Evolutionary conservation across 2,797 vertebrate genomes (phyloP), one percentile per base, ranked within the genome.

Genomic region (Sciurus vulgaris): DNA sequence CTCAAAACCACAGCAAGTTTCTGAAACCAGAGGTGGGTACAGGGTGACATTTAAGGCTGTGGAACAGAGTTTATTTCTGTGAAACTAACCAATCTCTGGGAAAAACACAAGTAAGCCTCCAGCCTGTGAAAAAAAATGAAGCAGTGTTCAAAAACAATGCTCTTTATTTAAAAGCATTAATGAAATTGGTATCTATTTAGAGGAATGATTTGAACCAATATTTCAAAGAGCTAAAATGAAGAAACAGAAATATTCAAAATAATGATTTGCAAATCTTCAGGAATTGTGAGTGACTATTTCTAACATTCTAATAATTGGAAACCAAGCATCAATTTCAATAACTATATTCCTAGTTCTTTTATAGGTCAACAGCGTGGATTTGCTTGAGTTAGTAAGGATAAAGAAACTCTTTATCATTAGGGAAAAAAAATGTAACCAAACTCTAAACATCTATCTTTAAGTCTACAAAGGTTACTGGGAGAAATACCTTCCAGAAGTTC

Each of bases 401-500:
- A 77, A 24, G 90, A 84, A 89, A 6, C 18, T 63, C 22, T 63
- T 51, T 63, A 91, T 54, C n/a, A 79, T 26, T 18, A 83, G 35
- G 61, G n/a, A 13, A 89, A 95, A 38, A 89, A 35, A 82, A 54
- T 44, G 51, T 4, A 73, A 65, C 22, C 70, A 78, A 78, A 79
- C 26, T 86, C 67, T 51, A 89, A 89, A 78, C 41, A 91, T 22
- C 56, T 88, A 54, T 77, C 51, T 77, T 91, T 44, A 81, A 77
- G 51, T 78, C 12, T 67, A 59, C 18, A 70, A 73, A 69, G 79
- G 47, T 51, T 82, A 67, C 12, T 72, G 70, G 12, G 20, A 87
- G n/a, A 92, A 84, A 74, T 98, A 99, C 99, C 99, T 99, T 99
- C 99, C 99, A 99, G 93, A 99, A 99, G 98, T 99, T 99, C 98